phyloP scores from a whole-genome alignment of 1,140 invertebrate genomes.

The Nylanderia fulva region DNA sequence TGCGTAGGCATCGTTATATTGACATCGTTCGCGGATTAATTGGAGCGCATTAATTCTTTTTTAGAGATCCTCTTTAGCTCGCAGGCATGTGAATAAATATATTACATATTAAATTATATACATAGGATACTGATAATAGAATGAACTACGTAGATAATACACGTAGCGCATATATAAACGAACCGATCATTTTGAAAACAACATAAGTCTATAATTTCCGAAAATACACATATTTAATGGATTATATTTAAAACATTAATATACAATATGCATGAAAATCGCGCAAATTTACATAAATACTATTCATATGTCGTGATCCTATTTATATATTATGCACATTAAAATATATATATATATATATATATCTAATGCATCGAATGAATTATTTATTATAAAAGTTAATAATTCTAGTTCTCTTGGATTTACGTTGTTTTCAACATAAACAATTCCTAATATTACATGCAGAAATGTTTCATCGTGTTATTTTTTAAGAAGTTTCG shows the following conservation, averaged over 20 bases:
- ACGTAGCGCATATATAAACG: not conserved
- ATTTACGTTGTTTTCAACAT: not conserved
- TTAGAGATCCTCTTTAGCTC: slow-evolving; percentile 4
- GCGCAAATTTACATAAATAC: not conserved
- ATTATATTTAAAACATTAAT: not conserved
- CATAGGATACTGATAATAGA: not conserved
- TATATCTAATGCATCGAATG: not conserved
- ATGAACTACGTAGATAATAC: not conserved
- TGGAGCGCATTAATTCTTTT: slow-evolving; percentile 36
- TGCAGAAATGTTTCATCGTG: not conserved
- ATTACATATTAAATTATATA: slow-evolving; percentile 10
- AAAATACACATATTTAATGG: not conserved
- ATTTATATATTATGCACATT: not conserved
- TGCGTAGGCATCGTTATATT: slow-evolving; percentile 32
- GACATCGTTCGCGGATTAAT: slow-evolving; percentile 28
- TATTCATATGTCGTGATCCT: too few relatives aligned
- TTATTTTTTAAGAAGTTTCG: not conserved
- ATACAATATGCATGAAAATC: not conserved
- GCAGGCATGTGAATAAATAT: slow-evolving; percentile 9
- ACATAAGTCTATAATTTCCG: not conserved
- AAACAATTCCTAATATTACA: not conserved
- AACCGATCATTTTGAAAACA: not conserved
- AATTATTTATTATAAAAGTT: not conserved
- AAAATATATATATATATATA: not conserved
- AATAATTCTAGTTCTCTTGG: not conserved